A percentile compares a stretch with the other conserved stretches of the same genome.
These are phyloP conservation scores for Vicugna pacos DNA, from an alignment of 2,113 vertebrate species.

Conservation along the genomic window DNA sequence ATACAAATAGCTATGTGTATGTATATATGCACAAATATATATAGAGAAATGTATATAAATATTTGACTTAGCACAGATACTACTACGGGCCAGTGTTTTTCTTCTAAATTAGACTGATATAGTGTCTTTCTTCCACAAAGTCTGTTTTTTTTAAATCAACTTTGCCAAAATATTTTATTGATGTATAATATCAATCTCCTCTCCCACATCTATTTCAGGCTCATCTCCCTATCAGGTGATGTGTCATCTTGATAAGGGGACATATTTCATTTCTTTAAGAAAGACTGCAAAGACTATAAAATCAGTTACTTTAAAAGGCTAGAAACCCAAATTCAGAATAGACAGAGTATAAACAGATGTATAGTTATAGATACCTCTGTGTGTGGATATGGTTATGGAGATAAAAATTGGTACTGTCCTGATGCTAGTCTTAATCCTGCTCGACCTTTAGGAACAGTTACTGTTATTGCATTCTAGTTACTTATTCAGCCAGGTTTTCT, in stretches of 20 bases:
- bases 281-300: not conserved
- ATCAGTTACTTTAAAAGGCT: not conserved
- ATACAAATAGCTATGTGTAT: not conserved
- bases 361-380: not conserved
- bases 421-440: not conserved
- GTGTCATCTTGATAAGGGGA: not conserved
- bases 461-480: not conserved
- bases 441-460: not conserved
- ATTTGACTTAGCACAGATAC: not conserved
- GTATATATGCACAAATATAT: not conserved
- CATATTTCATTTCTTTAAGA: not conserved
- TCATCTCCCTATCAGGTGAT: not conserved
- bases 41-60: not conserved
- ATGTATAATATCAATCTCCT: not conserved
- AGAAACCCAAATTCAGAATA: not conserved
- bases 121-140: not conserved
- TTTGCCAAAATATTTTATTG: conserved; percentile 13
- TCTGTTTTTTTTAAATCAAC: not conserved
- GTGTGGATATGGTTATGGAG: not conserved
- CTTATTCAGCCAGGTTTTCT: not conserved
- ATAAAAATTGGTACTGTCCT: not conserved
- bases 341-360: not conserved
- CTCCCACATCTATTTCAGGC: not conserved
- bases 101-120: not conserved
- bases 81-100: not conserved